Percentiles rank a stretch among this genome's conserved stretches.
Conservation (phyloP, 2,113 vertebrate genomes). For the Limnothrissa miodon region DNA sequence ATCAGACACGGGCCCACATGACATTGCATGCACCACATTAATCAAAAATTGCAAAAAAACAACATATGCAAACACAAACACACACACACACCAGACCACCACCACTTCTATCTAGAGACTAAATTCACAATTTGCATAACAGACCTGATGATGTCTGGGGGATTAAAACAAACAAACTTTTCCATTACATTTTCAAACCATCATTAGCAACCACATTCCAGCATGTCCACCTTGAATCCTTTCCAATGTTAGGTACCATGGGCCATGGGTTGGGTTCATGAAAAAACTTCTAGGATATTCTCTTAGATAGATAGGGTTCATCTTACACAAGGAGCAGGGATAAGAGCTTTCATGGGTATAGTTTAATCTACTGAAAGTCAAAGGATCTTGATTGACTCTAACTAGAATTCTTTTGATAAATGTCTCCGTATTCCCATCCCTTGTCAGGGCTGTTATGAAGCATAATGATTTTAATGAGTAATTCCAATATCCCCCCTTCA, state of each 20-base stretch:
- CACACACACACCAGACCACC: neutral
- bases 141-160: neutral
- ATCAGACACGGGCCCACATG: neutral
- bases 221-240: neutral
- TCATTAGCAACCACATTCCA: neutral
- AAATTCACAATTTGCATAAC: neutral
- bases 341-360: neutral
- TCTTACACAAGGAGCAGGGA: neutral
- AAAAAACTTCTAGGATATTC: neutral
- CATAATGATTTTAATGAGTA: neutral
- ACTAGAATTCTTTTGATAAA: neutral
- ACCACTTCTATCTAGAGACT: neutral
- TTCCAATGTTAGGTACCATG: neutral
- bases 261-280: neutral
- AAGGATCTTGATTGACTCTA: neutral
- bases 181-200: neutral
- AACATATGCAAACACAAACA: neutral
- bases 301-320: neutral
- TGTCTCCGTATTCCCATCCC: neutral
- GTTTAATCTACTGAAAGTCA: too few relatives aligned
- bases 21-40: too few relatives aligned
- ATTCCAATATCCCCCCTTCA: neutral
- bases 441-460: neutral
- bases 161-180: neutral
- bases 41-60: neutral